These are phyloP conservation scores for Erythrolamprus reginae DNA, from an alignment of 2,113 vertebrate species.

Conservation along the genomic window DNA sequence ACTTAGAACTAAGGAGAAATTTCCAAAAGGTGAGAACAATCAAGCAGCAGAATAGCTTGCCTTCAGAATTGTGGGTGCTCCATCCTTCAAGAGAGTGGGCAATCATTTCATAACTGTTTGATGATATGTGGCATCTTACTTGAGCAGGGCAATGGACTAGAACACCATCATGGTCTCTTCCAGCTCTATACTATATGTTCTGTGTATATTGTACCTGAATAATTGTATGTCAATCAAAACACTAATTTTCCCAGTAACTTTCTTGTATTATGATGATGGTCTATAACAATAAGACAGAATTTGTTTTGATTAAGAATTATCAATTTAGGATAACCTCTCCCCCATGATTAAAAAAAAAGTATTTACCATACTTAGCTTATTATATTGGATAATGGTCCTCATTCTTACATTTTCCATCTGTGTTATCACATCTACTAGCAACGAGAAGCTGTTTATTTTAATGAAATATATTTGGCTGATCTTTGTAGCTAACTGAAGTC, in stretches of 20 bases:
- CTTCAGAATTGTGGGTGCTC: not conserved
- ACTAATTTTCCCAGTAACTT: too few species aligned
- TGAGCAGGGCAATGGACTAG: not conserved
- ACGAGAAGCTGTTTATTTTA: not conserved
- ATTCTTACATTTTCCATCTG: not conserved
- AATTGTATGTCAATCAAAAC: not conserved
- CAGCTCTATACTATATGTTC: not conserved
- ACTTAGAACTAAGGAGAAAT: not conserved
- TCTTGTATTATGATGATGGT: not conserved
- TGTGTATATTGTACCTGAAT: not conserved
- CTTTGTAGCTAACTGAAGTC: slow-evolving; percentile 21
- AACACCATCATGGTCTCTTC: not conserved
- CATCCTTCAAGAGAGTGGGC: not conserved
- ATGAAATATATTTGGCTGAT: not conserved
- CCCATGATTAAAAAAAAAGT: not conserved
- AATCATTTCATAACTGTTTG: not conserved
- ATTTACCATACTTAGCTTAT: not conserved
- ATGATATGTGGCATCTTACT: not conserved
- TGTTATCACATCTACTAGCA: not conserved
- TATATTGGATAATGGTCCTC: not conserved
- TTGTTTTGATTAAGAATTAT: not conserved
- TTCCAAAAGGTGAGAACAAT: not conserved
- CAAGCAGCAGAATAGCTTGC: not conserved
- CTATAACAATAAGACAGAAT: not conserved
- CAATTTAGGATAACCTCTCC: not conserved